Base-by-base conservation (phyloP, 2,888 invertebrate genomes). In the Leptinotarsa haldemani region DNA sequence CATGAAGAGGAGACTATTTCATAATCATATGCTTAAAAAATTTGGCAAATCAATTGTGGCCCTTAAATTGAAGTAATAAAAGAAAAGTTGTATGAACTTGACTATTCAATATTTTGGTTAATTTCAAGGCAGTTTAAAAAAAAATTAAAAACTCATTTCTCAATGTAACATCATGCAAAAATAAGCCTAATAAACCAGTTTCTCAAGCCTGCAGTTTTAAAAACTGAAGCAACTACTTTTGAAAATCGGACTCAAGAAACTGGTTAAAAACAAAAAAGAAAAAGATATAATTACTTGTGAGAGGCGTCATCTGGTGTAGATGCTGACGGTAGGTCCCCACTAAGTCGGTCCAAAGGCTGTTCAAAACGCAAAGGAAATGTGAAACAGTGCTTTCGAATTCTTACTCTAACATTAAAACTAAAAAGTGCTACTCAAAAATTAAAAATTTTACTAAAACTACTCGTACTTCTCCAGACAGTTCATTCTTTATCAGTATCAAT, bases 261-360 rank as follows among this genome's bases (percentile, higher is more conserved):
- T 61, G 61, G 12, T 78, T 76, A 80, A 81, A 80, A 79, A 83
- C 80, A 83, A 85, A 84, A 85, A 84, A 86, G 83, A 81, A 83
- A 86, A 83, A 84, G 84, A 82, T 83, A 90, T 91, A 91, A 90
- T 91, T 91, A 91, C 91, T 90, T 91, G 90, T 86, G 80, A 82
- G 89, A 89, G 87, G 88, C 88, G 84, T 90, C 89, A 86, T 87
- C 89, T 87, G 87, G 88, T 86, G 89, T 88, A 86, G 89, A 86
- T 84, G 89, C 87, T 83, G 89, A 86, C 87, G 87, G 88, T 87
- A 90, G 90, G 87, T 89, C 87, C 87, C 89, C 88, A 86, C 89
- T 89, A 83, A 90, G 88, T 87, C 90, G 90, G 89, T 92, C 92
- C 91, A 92, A 91, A 90, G 93, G 92, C 93, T 93, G 89, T 90